phyloP scores from a whole-genome alignment of 2,888 invertebrate species.

The Noctua pronuba region DNA sequence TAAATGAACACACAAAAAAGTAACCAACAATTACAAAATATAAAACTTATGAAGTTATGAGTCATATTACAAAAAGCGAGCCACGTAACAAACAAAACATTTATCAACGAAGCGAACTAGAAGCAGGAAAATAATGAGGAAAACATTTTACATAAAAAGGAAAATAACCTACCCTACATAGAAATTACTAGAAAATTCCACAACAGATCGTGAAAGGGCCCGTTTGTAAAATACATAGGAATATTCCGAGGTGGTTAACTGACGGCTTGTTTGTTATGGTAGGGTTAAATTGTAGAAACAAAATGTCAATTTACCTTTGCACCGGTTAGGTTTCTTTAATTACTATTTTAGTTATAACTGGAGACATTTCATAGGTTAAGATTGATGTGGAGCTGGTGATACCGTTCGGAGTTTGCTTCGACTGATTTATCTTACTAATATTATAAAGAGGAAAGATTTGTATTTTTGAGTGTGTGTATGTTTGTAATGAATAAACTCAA shows the following conservation, averaged over 20 bases:
- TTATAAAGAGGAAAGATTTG: no score
- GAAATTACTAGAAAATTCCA: conserved; percentile 25
- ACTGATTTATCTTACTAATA: no score
- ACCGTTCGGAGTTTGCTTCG: conserved; percentile 2
- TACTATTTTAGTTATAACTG: conserved; percentile 71
- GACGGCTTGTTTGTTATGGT: conserved; percentile 33
- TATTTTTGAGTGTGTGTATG: no score
- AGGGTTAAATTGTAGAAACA: conserved; percentile 60
- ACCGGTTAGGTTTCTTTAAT: conserved; percentile 75
- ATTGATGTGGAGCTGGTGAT: conserved; percentile 52
- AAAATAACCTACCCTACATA: not conserved
- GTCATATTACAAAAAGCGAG: not conserved
- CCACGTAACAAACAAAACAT: conserved; percentile 2
- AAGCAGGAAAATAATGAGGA: conserved; percentile 27
- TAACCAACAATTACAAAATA: not conserved
- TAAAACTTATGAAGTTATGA: not conserved
- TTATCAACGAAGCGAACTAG: not conserved
- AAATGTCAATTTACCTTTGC: conserved; percentile 72
- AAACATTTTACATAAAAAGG: not conserved
- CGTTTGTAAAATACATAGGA: conserved; percentile 26
- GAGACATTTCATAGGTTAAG: conserved; percentile 43
- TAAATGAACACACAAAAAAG: not conserved
- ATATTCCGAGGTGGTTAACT: conserved; percentile 46
- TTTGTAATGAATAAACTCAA: no score
- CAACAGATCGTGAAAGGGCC: conserved; percentile 16